Percentiles rank a stretch among this genome's conserved stretches.
phyloP scores from a whole-genome alignment of 2,113 vertebrate species.

The Isurus oxyrinchus region DNA sequence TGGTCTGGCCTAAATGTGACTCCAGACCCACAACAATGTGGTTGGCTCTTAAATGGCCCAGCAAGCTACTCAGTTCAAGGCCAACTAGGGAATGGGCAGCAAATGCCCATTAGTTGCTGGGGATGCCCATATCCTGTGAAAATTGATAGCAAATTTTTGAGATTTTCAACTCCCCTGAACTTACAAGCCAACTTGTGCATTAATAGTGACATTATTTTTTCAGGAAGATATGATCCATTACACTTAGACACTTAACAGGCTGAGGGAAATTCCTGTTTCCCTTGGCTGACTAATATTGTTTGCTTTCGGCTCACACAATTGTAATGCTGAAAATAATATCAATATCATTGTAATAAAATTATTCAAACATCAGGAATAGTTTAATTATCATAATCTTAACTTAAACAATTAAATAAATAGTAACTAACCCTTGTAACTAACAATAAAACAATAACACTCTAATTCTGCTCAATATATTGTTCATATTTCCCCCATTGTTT shows the following conservation, averaged over 20 bases:
- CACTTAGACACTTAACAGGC: not conserved
- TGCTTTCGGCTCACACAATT: not conserved
- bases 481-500: not conserved
- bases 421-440: not conserved
- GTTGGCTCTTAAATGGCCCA: no score
- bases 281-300: not conserved
- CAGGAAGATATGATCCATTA: not conserved
- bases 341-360: not conserved
- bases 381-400: not conserved
- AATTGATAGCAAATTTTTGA: not conserved
- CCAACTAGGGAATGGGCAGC: not conserved
- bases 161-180: not conserved
- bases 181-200: not conserved
- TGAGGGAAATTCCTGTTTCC: not conserved
- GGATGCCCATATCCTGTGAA: not conserved
- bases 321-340: not conserved
- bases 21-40: no score
- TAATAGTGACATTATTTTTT: not conserved
- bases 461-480: not conserved
- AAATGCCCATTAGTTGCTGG: no score
- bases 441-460: not conserved
- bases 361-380: not conserved
- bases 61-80: not conserved
- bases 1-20: no score
- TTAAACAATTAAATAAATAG: not conserved